These are phyloP conservation scores for Sphenodon punctatus DNA, from an alignment of 2,797 vertebrate species.

Conservation along the genomic window DNA sequence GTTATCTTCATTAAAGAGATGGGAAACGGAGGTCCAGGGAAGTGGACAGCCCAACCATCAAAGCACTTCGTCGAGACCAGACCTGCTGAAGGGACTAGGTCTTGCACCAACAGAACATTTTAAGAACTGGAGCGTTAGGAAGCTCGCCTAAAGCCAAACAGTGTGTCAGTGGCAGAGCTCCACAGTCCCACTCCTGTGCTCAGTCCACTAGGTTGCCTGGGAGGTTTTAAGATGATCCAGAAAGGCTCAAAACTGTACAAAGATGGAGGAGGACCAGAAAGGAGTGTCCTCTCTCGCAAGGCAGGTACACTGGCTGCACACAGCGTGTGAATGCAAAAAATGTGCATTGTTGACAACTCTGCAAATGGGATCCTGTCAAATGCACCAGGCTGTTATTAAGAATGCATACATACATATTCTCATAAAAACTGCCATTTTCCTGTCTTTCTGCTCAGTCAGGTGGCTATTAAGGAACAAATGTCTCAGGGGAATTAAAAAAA, in stretches of 20 bases:
- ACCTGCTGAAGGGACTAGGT: too few relatives aligned
- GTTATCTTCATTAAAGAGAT: slow-evolving; percentile 9
- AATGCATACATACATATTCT: slow-evolving; percentile 42
- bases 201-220: background rate
- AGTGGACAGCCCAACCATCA: too few relatives aligned
- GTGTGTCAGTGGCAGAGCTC: background rate
- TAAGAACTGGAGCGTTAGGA: too few relatives aligned
- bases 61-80: too few relatives aligned
- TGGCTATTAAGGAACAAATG: slow-evolving; percentile 39
- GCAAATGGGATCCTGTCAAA: slow-evolving; percentile 33
- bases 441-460: slow-evolving; percentile 54
- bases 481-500: background rate
- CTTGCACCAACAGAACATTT: too few relatives aligned
- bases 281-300: too few relatives aligned
- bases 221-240: background rate
- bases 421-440: slow-evolving; percentile 41
- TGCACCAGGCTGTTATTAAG: slow-evolving; percentile 48
- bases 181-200: background rate
- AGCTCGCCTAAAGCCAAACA: background rate
- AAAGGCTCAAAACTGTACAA: too few relatives aligned
- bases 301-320: too few relatives aligned
- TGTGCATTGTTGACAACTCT: too few relatives aligned
- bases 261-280: too few relatives aligned
- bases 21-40: slow-evolving; percentile 31
- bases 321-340: too few relatives aligned